Conservation (phyloP, 2,888 invertebrate genomes). For the Limnephilus marmoratus region DNA sequence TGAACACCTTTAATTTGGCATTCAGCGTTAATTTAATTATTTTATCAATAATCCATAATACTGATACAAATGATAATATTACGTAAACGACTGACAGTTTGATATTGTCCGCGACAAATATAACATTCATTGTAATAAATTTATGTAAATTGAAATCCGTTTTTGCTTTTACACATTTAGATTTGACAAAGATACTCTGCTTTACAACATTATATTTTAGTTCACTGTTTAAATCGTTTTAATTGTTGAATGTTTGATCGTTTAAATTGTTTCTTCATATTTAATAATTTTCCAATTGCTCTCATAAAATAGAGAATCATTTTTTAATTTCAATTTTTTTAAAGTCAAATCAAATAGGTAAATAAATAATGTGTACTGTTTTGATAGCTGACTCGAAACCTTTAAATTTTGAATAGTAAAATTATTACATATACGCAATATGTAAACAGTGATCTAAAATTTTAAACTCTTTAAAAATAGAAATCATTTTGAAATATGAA, state of each 20-base stretch:
- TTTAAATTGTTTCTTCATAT: not conserved
- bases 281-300: not conserved
- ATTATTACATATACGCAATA: not conserved
- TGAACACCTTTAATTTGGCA: constrained; percentile 34
- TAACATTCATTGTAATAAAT: not conserved
- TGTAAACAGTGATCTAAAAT: not conserved
- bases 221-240: not conserved
- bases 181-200: not conserved
- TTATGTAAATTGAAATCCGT: not conserved
- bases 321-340: not conserved
- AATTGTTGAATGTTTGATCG: not conserved
- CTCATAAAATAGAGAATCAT: not conserved
- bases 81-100: constrained; percentile 9
- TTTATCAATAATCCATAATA: constrained; percentile 10
- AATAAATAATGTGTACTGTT: not conserved
- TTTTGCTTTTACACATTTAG: not conserved
- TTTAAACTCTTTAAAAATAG: not conserved
- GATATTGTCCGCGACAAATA: constrained; percentile 25
- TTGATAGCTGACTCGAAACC: not conserved
- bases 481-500: not conserved
- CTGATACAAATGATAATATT: not conserved
- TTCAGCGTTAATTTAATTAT: not conserved
- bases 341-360: not conserved
- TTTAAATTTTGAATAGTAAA: not conserved
- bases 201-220: not conserved